These are phyloP conservation scores for Molossus alvarezi DNA, from an alignment of 2,797 vertebrate species.

Conservation along the genomic window DNA sequence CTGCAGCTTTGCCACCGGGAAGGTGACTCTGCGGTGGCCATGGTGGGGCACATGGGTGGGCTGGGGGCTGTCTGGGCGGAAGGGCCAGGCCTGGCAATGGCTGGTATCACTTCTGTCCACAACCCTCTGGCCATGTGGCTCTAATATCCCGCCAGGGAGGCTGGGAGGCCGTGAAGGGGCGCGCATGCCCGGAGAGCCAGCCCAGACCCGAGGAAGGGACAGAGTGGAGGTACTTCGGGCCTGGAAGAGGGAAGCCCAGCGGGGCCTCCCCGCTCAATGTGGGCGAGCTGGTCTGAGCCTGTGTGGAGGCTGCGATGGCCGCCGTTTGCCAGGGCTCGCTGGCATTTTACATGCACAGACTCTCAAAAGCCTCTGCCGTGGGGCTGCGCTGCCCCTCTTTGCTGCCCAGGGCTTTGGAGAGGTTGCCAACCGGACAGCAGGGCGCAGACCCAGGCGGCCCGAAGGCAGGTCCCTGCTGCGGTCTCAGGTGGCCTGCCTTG, in stretches of 20 bases:
- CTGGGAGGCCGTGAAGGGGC: too few species aligned
- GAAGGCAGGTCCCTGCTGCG: fast-evolving
- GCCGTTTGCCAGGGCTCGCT: not conserved
- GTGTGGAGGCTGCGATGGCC: too few species aligned
- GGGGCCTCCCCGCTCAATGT: fast-evolving
- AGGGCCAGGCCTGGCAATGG: not conserved
- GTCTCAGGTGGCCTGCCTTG: not conserved
- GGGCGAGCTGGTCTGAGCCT: not conserved
- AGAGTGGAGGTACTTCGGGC: too few species aligned
- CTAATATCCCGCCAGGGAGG: not conserved
- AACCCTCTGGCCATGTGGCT: not conserved
- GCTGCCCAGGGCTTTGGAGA: not conserved
- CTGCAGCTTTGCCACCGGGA: not conserved
- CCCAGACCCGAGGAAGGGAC: too few species aligned
- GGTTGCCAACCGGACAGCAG: not conserved
- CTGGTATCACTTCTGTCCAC: not conserved
- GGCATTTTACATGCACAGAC: not conserved
- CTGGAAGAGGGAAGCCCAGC: not conserved
- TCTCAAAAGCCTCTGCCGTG: not conserved
- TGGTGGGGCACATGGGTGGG: too few species aligned
- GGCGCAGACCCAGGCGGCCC: not conserved
- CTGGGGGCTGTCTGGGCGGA: not conserved
- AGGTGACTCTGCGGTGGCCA: not conserved
- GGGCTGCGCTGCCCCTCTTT: fast-evolving
- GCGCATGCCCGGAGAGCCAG: too few species aligned